Base-by-base conservation (phyloP, 2,797 vertebrate genomes). In the Podargus strigoides region DNA sequence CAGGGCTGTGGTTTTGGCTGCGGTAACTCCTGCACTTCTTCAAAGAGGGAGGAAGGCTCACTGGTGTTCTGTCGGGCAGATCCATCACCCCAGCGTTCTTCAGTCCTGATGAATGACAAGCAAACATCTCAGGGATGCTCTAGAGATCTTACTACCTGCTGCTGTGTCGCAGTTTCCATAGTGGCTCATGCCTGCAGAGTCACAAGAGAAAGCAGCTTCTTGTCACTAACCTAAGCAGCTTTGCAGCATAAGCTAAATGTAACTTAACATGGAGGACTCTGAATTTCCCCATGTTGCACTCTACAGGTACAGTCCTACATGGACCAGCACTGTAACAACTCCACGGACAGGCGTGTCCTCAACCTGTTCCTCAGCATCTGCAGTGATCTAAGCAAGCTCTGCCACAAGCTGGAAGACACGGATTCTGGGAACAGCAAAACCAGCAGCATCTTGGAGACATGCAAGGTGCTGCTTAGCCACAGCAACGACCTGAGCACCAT, bases 301-400 rank as follows among this genome's bases (percentile, higher is more conserved):
- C n/a, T 36, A 16, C 94, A 99, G 98, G 98, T 99, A 10, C 98
- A 98, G 84, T 94, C 50, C 82, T 98, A 98, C 96, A 92, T 84
- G 94, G 98, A 98, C 32, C 97, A 98, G 13, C 74, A 98, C 91
- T 98, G 98, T 47, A 93, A 94, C 95, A 98, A 97, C 22, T 28
- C 96, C 80, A 98, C 98, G 0, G 98, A 98, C 97, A 95, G 84
- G 60, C 96, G 97, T 9, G 75, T 98, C 34, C 97, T 98, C 68
- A 85, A 36, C 56, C 95, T 98, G 95, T 99, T 98, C 90, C 88
- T 98, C 62, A 97, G 94, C 85, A 96, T 98, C 90, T 98, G 98
- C 22, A 49, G 86, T 0, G 98, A 98, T 1, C 94, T 98, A 12
- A 96, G 52, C 76, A 85, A 50, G 14, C 95, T 98, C 47, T 98